Evolutionary conservation across 2,797 vertebrate species (phyloP).

Genomic region (Gallinago stenura): DNA sequence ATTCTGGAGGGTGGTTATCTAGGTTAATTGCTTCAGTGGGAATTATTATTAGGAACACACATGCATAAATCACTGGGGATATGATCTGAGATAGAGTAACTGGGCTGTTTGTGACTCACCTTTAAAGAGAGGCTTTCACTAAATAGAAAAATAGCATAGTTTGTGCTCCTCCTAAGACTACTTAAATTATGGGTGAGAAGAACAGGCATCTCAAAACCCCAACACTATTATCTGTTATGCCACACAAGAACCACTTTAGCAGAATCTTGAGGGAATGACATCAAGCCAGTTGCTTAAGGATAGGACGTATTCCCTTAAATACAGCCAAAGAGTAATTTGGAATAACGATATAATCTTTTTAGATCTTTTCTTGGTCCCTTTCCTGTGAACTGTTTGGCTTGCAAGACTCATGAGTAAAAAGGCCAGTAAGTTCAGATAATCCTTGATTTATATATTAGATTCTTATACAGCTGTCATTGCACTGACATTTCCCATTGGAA

Average conservation of each 20-base stretch:
- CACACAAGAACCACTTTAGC: background rate
- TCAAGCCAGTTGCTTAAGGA: constrained; percentile 16
- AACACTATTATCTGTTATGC: constrained; percentile 34
- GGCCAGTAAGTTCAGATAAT: background rate
- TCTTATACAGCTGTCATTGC: background rate
- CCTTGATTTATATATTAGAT: background rate
- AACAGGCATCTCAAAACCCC: constrained; percentile 34
- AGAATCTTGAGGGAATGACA: constrained; percentile 10
- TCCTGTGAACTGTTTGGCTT: background rate
- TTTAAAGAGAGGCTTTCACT: background rate
- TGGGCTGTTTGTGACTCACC: background rate
- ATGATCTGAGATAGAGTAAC: background rate
- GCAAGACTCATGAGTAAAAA: background rate
- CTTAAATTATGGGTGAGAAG: constrained; percentile 23
- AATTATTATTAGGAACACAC: background rate
- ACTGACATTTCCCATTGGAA: background rate
- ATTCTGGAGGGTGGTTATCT: constrained; percentile 2
- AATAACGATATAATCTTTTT: background rate
- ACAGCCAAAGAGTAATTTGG: background rate
- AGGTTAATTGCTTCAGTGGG: constrained; percentile 20
- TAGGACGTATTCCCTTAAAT: background rate
- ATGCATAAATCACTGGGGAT: background rate
- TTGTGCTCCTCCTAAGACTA: constrained; percentile 1
- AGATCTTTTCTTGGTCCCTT: background rate
- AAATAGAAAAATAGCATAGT: background rate